These are phyloP conservation scores for Chaetogeoica ovagalla DNA, from an alignment of 2,888 invertebrate genomes.

Conservation along the genomic window DNA sequence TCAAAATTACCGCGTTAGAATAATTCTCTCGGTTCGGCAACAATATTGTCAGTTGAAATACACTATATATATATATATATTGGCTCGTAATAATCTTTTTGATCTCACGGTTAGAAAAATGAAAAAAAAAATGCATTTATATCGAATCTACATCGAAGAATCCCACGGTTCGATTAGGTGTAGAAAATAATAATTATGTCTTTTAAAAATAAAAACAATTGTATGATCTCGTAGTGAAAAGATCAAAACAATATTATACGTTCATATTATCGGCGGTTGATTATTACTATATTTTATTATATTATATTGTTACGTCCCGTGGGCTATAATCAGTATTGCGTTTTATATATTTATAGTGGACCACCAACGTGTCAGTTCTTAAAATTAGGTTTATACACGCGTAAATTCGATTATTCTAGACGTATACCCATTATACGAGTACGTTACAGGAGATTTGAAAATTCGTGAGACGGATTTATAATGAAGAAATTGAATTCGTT, in stretches of 20 bases:
- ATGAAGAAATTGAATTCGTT: not conserved
- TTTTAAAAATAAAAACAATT: slow-evolving; percentile 7
- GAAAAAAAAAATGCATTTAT: slow-evolving; percentile 2
- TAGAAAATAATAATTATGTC: slow-evolving; percentile 10
- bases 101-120: not conserved
- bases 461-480: not conserved
- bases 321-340: slow-evolving; percentile 45
- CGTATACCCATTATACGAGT: not conserved
- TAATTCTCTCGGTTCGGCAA: too few species aligned
- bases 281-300: slow-evolving; percentile 19
- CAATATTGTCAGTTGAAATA: too few species aligned
- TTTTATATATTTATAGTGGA: not conserved
- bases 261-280: slow-evolving; percentile 6
- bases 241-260: not conserved
- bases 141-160: slow-evolving; percentile 6
- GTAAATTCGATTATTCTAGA: slow-evolving; percentile 28
- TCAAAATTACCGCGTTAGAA: too few species aligned
- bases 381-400: slow-evolving; percentile 1
- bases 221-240: not conserved
- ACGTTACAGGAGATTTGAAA: not conserved
- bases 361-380: slow-evolving; percentile 30
- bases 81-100: too few species aligned
- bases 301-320: slow-evolving; percentile 32
- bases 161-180: not conserved
- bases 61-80: too few species aligned